phyloP scores from a whole-genome alignment of 1,140 invertebrate species.

The Drosophila sucinea region DNA sequence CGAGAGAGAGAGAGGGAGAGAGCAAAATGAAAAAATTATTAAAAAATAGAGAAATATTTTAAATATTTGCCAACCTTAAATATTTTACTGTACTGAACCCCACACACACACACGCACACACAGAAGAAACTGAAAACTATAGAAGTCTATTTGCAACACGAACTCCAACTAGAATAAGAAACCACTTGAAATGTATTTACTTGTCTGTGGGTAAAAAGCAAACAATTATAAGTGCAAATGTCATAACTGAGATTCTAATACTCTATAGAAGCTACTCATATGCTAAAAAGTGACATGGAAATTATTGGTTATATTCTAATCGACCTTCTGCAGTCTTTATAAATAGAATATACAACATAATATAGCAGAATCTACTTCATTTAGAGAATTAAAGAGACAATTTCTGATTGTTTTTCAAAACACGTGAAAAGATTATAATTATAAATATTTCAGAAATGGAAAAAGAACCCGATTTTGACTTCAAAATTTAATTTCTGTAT shows the following conservation, averaged over 20 bases:
- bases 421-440: too few relatives aligned
- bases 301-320: too few relatives aligned
- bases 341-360: too few relatives aligned
- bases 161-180: conserved; percentile 17
- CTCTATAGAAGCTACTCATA: neutral
- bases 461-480: too few relatives aligned
- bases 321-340: too few relatives aligned
- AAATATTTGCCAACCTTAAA: conserved; percentile 69
- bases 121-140: conserved; percentile 26
- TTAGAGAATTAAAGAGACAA: too few relatives aligned
- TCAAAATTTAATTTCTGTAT: too few relatives aligned
- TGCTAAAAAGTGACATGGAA: too few relatives aligned
- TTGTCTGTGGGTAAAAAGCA: neutral
- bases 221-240: neutral
- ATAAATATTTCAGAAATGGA: too few relatives aligned
- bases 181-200: conserved; percentile 51
- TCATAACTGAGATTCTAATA: neutral
- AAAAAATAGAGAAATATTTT: conserved; percentile 63
- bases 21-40: conserved; percentile 31
- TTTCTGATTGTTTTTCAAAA: too few relatives aligned
- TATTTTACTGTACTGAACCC: conserved; percentile 23
- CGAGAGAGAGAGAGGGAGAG: neutral
- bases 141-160: conserved; percentile 23
- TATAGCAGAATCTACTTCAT: too few relatives aligned
- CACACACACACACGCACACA: conserved; percentile 8